Evolutionary conservation across 1,140 invertebrate species (phyloP).

Genomic region (Ctenoplectra terminalis): DNA sequence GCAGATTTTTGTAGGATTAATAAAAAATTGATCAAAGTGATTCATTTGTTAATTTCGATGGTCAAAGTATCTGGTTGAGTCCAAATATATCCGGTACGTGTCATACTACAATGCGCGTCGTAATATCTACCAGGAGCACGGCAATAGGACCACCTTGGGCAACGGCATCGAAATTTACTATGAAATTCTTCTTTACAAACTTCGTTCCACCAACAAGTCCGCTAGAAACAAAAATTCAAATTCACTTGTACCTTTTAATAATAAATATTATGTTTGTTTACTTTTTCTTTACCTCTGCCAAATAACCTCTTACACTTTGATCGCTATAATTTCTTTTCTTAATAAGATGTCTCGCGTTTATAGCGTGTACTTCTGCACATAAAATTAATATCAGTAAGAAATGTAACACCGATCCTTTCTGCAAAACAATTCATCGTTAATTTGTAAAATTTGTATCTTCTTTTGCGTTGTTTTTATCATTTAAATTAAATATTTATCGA

Average conservation of each 20-base stretch:
- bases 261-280: neutral
- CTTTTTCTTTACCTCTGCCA: constrained; percentile 87
- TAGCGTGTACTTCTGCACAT: constrained; percentile 65
- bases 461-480: too few species aligned
- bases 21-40: neutral
- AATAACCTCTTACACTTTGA: constrained; percentile 90
- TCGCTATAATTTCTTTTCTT: constrained; percentile 89
- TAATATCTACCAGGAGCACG: constrained; percentile 94
- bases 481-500: too few species aligned
- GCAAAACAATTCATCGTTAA: too few species aligned
- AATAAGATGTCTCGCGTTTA: constrained; percentile 77
- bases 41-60: constrained; percentile 75
- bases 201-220: constrained; percentile 96
- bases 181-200: constrained; percentile 96
- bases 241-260: too few species aligned
- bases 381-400: constrained; percentile 68
- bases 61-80: constrained; percentile 87
- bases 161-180: constrained; percentile 92
- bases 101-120: constrained; percentile 95
- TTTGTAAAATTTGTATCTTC: too few species aligned
- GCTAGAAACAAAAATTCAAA: constrained; percentile 83
- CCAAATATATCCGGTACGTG: constrained; percentile 95
- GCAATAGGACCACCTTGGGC: constrained; percentile 93
- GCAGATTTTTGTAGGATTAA: neutral
- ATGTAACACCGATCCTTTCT: constrained; percentile 59